phyloP scores from a whole-genome alignment of 2,888 invertebrate species.

The Pheosia gnoma region DNA sequence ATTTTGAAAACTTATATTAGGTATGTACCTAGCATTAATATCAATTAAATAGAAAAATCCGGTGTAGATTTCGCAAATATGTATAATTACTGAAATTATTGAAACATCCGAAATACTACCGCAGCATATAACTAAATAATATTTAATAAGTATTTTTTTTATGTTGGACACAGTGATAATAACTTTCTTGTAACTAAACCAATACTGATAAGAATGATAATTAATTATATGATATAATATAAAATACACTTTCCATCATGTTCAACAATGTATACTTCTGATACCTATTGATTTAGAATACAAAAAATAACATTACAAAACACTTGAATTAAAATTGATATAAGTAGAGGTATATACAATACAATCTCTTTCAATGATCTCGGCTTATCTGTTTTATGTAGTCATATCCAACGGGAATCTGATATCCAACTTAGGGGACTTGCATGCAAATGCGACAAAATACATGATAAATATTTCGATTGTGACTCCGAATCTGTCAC shows the following conservation, averaged over 20 bases:
- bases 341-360: constrained; percentile 51
- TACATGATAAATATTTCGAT: constrained; percentile 57
- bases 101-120: constrained; percentile 35
- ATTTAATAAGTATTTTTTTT: constrained; percentile 32
- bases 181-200: constrained; percentile 36
- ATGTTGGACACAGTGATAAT: constrained; percentile 28
- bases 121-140: constrained; percentile 38
- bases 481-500: constrained; percentile 72
- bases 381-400: constrained; percentile 55
- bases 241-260: constrained; percentile 67
- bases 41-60: constrained; percentile 34
- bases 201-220: constrained; percentile 41
- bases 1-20: constrained; percentile 58
- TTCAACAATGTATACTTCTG: constrained; percentile 72
- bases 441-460: constrained; percentile 59
- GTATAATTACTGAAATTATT: constrained; percentile 22
- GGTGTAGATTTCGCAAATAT: constrained; percentile 30
- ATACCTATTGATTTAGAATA: constrained; percentile 61
- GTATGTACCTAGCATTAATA: constrained; percentile 31
- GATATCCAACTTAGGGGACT: constrained; percentile 51
- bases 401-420: constrained; percentile 40
- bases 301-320: constrained; percentile 59
- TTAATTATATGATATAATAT: constrained; percentile 47
- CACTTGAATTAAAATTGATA: constrained; percentile 48
- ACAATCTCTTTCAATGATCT: constrained; percentile 57